A percentile compares a stretch with the other conserved stretches of the same genome.
These are phyloP conservation scores for Drosophila miranda DNA, from an alignment of 1,140 invertebrate species.

Conservation along the genomic window DNA sequence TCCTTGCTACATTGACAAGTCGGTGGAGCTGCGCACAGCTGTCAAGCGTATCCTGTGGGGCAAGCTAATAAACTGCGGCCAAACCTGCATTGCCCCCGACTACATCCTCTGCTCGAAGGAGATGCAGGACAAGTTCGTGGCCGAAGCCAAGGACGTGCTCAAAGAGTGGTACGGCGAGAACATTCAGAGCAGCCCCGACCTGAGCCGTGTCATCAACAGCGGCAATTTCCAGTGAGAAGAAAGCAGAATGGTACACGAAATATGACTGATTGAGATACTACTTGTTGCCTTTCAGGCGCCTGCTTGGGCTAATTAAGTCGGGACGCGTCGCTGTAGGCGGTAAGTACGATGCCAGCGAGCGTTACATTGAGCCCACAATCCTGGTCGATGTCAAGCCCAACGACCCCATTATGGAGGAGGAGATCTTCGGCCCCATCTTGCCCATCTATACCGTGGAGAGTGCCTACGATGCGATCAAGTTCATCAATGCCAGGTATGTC, in stretches of 20 bases:
- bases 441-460: slow-evolving; percentile 92
- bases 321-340: slow-evolving; percentile 91
- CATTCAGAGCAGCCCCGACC: slow-evolving; percentile 90
- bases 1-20: slow-evolving; percentile 93
- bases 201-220: slow-evolving; percentile 92
- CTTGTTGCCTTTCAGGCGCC: slow-evolving; percentile 84
- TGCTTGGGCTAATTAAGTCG: slow-evolving; percentile 86
- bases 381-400: slow-evolving; percentile 87
- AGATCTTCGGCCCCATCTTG: slow-evolving; percentile 97
- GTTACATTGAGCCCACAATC: slow-evolving; percentile 93
- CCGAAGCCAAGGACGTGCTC: slow-evolving; percentile 86
- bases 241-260: not conserved
- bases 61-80: slow-evolving; percentile 96
- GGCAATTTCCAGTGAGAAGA: slow-evolving; percentile 76
- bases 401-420: slow-evolving; percentile 94
- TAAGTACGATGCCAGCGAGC: slow-evolving; percentile 87
- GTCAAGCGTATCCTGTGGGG: slow-evolving; percentile 96
- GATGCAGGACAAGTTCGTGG: slow-evolving; percentile 88
- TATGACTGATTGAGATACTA: not conserved
- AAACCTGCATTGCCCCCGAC: slow-evolving; percentile 99
- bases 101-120: slow-evolving; percentile 95
- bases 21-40: slow-evolving; percentile 89
- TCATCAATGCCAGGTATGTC: slow-evolving; percentile 88
- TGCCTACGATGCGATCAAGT: slow-evolving; percentile 94
- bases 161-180: slow-evolving; percentile 94